These are phyloP conservation scores for Poeciliopsis paucimaculata DNA, from an alignment of 2,797 vertebrate genomes.

Conservation along the genomic window DNA sequence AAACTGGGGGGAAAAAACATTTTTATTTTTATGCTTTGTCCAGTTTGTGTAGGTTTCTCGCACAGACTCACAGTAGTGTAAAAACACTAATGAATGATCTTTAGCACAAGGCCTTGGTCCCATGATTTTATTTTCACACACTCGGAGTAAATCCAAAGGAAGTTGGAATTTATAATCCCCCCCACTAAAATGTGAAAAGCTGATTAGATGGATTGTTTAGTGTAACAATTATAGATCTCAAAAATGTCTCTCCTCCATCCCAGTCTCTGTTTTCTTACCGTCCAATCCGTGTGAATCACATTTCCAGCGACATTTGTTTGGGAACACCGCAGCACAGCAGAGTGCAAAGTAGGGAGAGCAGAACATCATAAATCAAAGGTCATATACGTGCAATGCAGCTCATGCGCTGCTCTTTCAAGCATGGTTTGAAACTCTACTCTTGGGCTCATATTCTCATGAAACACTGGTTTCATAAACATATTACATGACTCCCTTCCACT, in stretches of 20 bases:
- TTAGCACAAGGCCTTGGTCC: constrained; percentile 47
- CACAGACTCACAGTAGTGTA: constrained; percentile 30
- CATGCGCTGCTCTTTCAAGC: constrained; percentile 13
- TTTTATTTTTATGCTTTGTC: background rate
- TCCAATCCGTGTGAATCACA: constrained; percentile 23
- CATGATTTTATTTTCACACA: constrained; percentile 59
- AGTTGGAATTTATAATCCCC: constrained; percentile 34
- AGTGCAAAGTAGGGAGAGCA: background rate
- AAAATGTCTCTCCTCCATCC: constrained; percentile 8
- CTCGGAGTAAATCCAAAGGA: constrained; percentile 45
- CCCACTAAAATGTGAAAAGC: constrained; percentile 16
- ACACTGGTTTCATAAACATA: constrained; percentile 34
- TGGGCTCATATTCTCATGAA: constrained; percentile 30
- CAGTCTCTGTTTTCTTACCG: constrained; percentile 3
- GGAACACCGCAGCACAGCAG: background rate
- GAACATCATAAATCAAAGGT: constrained; percentile 20
- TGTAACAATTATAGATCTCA: constrained; percentile 21
- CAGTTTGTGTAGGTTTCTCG: constrained; percentile 6
- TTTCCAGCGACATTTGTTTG: constrained; percentile 26
- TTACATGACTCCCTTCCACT: constrained; percentile 21
- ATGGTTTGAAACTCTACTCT: constrained; percentile 38
- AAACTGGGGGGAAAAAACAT: constrained; percentile 6
- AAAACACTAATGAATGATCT: constrained; percentile 40
- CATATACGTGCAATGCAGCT: constrained; percentile 8
- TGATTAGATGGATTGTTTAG: constrained; percentile 28